These are phyloP conservation scores for Drosophila borealis DNA, from an alignment of 2,888 invertebrate species.

Conservation along the genomic window DNA sequence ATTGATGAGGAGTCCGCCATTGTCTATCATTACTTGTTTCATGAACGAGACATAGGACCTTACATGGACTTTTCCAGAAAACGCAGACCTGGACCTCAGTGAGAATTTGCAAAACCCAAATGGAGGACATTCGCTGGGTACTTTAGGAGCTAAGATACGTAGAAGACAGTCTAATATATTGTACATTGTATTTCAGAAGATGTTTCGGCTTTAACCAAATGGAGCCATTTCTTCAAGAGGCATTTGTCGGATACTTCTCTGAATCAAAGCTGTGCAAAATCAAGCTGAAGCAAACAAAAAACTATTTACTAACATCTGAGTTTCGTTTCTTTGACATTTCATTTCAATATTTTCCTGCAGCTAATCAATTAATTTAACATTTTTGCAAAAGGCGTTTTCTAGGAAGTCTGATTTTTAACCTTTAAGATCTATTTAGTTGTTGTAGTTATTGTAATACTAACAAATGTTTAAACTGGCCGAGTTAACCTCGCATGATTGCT, in stretches of 20 bases:
- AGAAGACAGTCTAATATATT: too few relatives aligned
- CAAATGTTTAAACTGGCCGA: neutral
- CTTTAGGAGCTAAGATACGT: neutral
- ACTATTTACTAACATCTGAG: neutral
- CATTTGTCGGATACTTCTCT: neutral
- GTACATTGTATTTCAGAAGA: neutral
- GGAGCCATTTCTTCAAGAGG: neutral
- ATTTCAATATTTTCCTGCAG: too few relatives aligned
- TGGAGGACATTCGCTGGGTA: neutral
- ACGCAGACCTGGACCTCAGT: neutral
- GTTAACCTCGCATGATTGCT: constrained; percentile 2
- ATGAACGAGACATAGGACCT: neutral
- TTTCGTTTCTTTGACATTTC: neutral
- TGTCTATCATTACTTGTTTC: neutral
- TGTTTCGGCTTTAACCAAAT: neutral
- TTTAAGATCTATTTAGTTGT: too few relatives aligned
- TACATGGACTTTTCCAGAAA: neutral
- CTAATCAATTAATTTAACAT: too few relatives aligned
- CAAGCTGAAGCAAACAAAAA: too few relatives aligned
- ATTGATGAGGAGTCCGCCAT: neutral
- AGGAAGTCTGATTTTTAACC: too few relatives aligned
- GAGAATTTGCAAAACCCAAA: neutral
- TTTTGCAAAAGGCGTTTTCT: too few relatives aligned
- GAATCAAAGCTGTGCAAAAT: too few relatives aligned
- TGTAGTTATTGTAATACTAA: neutral